Percentiles rank a stretch among this genome's conserved stretches.
Conservation (phyloP, 2,888 invertebrate species). For the Stegophylla sp. region DNA sequence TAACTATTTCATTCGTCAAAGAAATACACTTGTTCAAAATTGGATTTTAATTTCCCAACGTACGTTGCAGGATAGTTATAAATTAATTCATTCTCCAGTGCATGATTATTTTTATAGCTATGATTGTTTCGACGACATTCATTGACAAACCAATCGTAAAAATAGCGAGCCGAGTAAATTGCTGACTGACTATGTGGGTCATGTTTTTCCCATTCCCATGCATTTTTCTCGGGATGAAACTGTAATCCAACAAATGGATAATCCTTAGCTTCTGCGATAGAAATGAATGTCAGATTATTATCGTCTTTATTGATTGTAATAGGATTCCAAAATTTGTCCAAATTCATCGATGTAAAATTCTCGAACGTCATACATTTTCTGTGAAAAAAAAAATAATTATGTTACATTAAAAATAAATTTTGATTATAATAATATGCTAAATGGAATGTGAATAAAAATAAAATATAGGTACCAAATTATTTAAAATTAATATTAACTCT, state of each 20-base stretch:
- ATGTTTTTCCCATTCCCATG: constrained; percentile 47
- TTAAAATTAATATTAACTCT: too few species aligned
- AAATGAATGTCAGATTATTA: constrained; percentile 52
- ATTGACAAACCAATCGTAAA: constrained; percentile 47
- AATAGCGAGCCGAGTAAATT: constrained; percentile 46
- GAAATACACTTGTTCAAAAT: constrained; percentile 25
- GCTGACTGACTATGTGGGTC: constrained; percentile 28
- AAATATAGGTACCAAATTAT: too few species aligned
- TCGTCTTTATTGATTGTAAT: constrained; percentile 32
- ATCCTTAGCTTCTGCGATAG: constrained; percentile 52
- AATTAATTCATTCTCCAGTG: constrained; percentile 2
- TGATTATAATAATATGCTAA: too few species aligned
- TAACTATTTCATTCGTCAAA: too few species aligned
- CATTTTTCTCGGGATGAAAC: constrained; percentile 60
- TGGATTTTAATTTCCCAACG: not conserved
- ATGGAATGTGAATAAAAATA: too few species aligned
- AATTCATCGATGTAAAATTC: not conserved
- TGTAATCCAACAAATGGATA: constrained; percentile 59
- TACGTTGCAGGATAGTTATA: constrained; percentile 12
- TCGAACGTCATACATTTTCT: constrained; percentile 38
- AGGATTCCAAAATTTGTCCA: constrained; percentile 32
- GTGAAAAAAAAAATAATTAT: not conserved
- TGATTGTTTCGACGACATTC: constrained; percentile 42
- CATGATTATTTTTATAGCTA: not conserved
- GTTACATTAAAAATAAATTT: too few species aligned